phyloP scores from a whole-genome alignment of 2,888 invertebrate species.

The Ditula angustiorana region DNA sequence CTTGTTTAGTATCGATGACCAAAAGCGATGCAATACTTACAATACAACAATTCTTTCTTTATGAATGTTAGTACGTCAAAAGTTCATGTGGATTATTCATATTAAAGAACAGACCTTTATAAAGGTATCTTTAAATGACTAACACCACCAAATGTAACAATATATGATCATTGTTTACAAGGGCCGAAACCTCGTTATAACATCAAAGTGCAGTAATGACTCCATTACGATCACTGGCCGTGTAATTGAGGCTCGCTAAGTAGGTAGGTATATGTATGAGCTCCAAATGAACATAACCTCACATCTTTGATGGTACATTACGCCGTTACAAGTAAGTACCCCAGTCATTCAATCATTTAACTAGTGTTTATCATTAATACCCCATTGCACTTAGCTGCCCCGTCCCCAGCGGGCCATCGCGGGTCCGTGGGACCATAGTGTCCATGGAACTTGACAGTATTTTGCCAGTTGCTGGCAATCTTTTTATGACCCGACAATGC shows the following conservation, averaged over 20 bases:
- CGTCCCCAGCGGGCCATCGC: conserved; percentile 46
- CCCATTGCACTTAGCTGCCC: conserved; percentile 46
- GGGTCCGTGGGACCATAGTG: conserved; percentile 47
- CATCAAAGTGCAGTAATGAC: conserved; percentile 34
- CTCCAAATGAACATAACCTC: no score
- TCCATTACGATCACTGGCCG: conserved; percentile 4
- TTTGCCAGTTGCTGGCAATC: conserved; percentile 62
- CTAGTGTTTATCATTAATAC: conserved; percentile 77
- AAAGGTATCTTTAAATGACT: not conserved
- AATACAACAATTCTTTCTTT: no score
- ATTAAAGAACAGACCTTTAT: no score
- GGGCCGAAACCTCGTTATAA: conserved; percentile 3
- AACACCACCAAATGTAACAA: not conserved
- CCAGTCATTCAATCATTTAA: conserved; percentile 74
- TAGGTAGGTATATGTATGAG: no score
- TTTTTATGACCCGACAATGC: conserved; percentile 49
- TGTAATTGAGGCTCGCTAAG: conserved; percentile 7
- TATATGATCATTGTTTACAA: not conserved
- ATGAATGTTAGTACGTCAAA: no score
- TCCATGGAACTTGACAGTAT: conserved; percentile 38
- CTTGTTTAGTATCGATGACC: no score
- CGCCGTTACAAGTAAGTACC: conserved; percentile 18
- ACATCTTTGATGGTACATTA: no score
- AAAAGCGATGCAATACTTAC: no score
- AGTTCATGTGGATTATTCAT: no score